Conservation (phyloP, 2,888 invertebrate genomes). For the Chalcis sispes region DNA sequence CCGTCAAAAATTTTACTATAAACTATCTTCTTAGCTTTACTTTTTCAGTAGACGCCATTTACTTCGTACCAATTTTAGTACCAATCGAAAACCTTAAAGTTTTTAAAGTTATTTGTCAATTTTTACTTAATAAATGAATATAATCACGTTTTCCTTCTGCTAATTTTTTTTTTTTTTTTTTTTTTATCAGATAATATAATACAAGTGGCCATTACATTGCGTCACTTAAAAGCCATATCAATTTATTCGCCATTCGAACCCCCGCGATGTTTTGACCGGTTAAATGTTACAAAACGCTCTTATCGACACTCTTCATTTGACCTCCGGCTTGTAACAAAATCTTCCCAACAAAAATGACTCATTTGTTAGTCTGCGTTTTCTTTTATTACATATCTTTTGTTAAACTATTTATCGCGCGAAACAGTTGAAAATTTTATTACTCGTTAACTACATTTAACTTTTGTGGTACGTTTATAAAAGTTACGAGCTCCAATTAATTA, state of each 20-base stretch:
- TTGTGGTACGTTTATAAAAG: too few relatives aligned
- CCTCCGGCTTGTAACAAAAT: slow-evolving; percentile 55
- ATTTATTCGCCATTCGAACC: slow-evolving; percentile 52
- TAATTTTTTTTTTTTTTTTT: background rate
- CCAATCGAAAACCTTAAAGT: too few relatives aligned
- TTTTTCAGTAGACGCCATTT: too few relatives aligned
- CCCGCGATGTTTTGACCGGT: slow-evolving; percentile 63
- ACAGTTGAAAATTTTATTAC: too few relatives aligned
- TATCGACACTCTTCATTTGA: slow-evolving; percentile 64
- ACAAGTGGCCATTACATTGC: background rate
- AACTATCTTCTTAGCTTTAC: too few relatives aligned
- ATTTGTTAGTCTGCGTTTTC: slow-evolving; percentile 13
- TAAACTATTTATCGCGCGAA: background rate
- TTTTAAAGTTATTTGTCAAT: too few relatives aligned
- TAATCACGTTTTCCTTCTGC: too few relatives aligned
- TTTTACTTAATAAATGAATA: too few relatives aligned
- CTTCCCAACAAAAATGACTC: slow-evolving; percentile 15
- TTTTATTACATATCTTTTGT: slow-evolving; percentile 8
- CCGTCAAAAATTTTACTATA: too few relatives aligned
- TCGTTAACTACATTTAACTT: too few relatives aligned
- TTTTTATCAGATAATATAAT: slow-evolving; percentile 26
- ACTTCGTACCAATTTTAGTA: too few relatives aligned
- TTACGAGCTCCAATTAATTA: too few relatives aligned
- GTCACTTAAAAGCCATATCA: slow-evolving; percentile 14
- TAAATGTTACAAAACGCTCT: slow-evolving; percentile 61